Base-by-base conservation (phyloP, 2,113 vertebrate genomes). In the Pygoscelis antarcticus region DNA sequence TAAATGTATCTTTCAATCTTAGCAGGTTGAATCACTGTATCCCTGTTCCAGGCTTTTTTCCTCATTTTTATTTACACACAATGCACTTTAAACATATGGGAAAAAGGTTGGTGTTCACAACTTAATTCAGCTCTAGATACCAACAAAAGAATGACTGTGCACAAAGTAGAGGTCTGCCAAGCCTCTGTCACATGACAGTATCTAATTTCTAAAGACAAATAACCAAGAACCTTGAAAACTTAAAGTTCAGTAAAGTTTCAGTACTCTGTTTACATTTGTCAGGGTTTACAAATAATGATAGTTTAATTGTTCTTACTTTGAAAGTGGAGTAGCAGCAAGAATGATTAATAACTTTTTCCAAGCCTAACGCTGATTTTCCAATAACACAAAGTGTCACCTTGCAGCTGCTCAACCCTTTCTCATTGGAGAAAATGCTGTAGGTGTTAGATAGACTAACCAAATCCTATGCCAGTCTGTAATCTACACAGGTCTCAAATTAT, bases 121-220 rank as follows among this genome's bases (percentile, higher is more conserved):
- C 58, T 94, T 42, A 92, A n/a, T 93, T 93, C 51, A 87, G 29
- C n/a, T 80, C 42, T 58, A 66, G 57, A 64, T 74, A 54, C 22
- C 25, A 84, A 76, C 30, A 92, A 92, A 83, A 94, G 77, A 64
- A 80, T 77, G 58, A 75, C 72, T 38, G 34, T 92, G 58, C 32
- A 52, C 14, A 42, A 62, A 65, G 27, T 5, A 78, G 61, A 80
- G 27, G 30, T 58, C 20, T 97, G 69, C 69, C 79, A 94, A 83
- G 26, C 16, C 23, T 77, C 26, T 92, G 34, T 66, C 66, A 86
- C 26, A 26, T 70, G 77, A 77, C 27, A 76, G 42, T 21, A 68
- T 88, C 22, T 78, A 72, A 88, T 86, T 94, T 96, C 82, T 77
- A 70, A 90, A 40, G 29, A 74, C 8, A 74, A 88, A 92, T 93